phyloP scores from a whole-genome alignment of 1,140 invertebrate genomes.

The Halotydeus destructor region DNA sequence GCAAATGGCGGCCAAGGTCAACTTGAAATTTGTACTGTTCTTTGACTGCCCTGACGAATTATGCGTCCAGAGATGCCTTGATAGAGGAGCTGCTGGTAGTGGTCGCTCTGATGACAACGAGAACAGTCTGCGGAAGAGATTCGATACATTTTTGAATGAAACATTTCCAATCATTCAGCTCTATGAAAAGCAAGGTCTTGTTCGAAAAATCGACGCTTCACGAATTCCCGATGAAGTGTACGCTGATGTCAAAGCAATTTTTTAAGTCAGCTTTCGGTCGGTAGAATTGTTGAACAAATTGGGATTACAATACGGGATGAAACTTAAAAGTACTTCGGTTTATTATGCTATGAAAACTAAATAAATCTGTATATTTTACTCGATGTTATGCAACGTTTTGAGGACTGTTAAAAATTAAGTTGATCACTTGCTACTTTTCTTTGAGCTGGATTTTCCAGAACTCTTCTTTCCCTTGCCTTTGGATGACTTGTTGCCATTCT shows the following conservation, averaged over 20 bases:
- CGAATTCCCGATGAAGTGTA: slow-evolving; percentile 9
- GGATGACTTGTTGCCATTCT: background rate
- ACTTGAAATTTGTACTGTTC: slow-evolving; percentile 72
- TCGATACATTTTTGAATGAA: slow-evolving; percentile 58
- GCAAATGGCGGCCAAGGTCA: slow-evolving; percentile 58
- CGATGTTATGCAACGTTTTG: background rate
- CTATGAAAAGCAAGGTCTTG: slow-evolving; percentile 47
- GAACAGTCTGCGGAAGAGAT: slow-evolving; percentile 66
- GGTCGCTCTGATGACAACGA: slow-evolving; percentile 85
- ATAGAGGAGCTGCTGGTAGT: slow-evolving; percentile 62
- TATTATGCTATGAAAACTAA: background rate
- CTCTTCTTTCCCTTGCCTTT: background rate
- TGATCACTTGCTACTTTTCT: background rate
- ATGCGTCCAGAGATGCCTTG: slow-evolving; percentile 61
- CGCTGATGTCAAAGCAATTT: slow-evolving; percentile 3
- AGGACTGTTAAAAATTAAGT: background rate
- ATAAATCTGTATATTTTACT: background rate
- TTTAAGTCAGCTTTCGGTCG: background rate
- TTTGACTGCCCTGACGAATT: slow-evolving; percentile 70
- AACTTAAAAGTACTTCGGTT: background rate
- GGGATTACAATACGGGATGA: background rate
- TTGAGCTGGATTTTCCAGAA: background rate
- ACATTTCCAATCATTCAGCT: slow-evolving; percentile 83
- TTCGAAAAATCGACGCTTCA: slow-evolving; percentile 51
- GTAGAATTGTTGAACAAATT: background rate